Evolutionary conservation across 2,888 invertebrate species (phyloP), one percentile per base, ranked within the genome.

Genomic region (Linhomoeus sp.): DNA sequence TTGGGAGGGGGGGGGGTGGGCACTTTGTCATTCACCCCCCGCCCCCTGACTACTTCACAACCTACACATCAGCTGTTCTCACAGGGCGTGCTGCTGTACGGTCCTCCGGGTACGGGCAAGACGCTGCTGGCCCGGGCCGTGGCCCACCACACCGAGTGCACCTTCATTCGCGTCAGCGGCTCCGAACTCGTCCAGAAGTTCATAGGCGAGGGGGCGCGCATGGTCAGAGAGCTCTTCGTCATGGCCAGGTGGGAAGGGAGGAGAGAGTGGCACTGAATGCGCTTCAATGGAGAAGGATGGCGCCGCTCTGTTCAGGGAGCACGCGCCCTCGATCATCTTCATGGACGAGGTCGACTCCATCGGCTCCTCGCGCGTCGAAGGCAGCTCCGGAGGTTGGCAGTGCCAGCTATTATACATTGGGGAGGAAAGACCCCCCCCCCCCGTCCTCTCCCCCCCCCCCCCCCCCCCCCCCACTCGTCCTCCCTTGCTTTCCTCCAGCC

Each of bases 281-380:
- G 0, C 97, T 97, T 25, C 94, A 94, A 2, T 88, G 83, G 57
- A 81, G 79, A 12, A 87, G 94, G 24, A 97, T 97, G 69, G 97
- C 97, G 0, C 70, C 99, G 48, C 67, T 97, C 29, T 61, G 65
- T 38, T 50, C 58, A 77, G 92, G 62, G 94, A 99, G 67, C 94
- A 97, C 71, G 92, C 97, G 0, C 97, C 97, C 0, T 94, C 94
- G 0, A 99, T 97, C 51, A 99, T 97, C 58, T 97, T 97, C 70
- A 97, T 99, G 97, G 97, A 97, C 66, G 94, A 97, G 75, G 97
- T 97, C 56, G 97, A 97, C 72, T 94, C 94, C 0, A 99, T 97
- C 66, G 97, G 97, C 49, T 94, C 94, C 1, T 87, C 92, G 25
- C 79, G 97, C 66, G 85, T 99, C 57, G 97, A 97, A 67, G 92